These are phyloP conservation scores for Rhabdornis inornatus DNA, from an alignment of 2,113 vertebrate species.

Conservation along the genomic window DNA sequence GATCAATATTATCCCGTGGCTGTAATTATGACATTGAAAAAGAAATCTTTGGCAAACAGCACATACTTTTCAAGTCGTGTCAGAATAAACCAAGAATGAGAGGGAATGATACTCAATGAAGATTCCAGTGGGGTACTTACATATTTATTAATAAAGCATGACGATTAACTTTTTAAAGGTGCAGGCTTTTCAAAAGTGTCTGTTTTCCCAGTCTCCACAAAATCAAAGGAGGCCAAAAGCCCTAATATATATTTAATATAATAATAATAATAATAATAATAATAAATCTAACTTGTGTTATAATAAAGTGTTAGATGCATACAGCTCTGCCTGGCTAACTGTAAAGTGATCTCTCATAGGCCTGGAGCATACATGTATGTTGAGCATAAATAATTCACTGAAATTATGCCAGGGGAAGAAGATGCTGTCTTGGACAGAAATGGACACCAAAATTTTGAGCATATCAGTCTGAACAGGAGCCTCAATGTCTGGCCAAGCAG, in stretches of 20 bases:
- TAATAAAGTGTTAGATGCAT: neutral
- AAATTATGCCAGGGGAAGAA: neutral
- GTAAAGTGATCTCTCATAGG: neutral
- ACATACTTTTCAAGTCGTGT: neutral
- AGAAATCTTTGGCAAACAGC: neutral
- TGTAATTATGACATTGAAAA: neutral
- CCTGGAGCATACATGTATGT: accelerated
- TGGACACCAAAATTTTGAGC: neutral
- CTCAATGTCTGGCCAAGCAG: neutral
- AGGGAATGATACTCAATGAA: neutral
- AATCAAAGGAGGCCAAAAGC: neutral
- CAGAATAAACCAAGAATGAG: neutral
- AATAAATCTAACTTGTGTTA: neutral
- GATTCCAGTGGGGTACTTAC: neutral
- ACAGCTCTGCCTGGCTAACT: neutral
- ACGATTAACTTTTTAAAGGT: neutral
- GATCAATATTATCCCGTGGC: neutral
- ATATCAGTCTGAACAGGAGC: neutral
- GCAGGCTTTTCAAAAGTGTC: neutral
- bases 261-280: neutral
- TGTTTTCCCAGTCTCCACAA: neutral
- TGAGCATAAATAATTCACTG: neutral
- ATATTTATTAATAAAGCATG: neutral
- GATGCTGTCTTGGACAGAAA: neutral
- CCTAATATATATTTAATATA: neutral